These are phyloP conservation scores for Lasioglossum albipes DNA, from an alignment of 1,140 invertebrate species.

Conservation along the genomic window DNA sequence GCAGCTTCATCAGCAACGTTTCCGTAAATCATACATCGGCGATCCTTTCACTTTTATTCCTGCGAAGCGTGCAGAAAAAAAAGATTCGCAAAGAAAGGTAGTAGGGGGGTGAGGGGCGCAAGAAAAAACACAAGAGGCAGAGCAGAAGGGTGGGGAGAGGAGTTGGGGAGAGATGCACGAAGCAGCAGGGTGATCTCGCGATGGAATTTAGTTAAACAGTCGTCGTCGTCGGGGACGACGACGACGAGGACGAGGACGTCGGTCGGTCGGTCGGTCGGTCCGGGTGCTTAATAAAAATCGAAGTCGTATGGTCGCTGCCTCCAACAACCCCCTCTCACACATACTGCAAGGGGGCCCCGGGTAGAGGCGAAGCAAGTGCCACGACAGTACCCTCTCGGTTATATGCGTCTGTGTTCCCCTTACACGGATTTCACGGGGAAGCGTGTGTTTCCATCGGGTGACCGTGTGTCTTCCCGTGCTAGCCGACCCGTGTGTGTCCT, in stretches of 20 bases:
- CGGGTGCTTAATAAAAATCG: constrained; percentile 68
- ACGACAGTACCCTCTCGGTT: constrained; percentile 16
- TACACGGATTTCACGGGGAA: constrained; percentile 39
- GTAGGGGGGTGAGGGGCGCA: neutral
- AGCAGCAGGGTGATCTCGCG: constrained; percentile 59
- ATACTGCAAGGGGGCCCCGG: constrained; percentile 42
- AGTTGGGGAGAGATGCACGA: constrained; percentile 33
- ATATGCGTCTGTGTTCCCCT: constrained; percentile 42
- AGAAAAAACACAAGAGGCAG: constrained; percentile 14
- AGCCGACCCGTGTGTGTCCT: neutral
- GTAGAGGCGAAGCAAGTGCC: neutral
- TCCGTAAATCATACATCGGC: constrained; percentile 39
- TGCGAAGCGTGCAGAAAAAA: constrained; percentile 16
- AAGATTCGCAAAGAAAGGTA: constrained; percentile 22
- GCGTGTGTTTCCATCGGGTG: constrained; percentile 9
- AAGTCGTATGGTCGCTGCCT: constrained; percentile 52
- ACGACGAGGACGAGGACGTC: constrained; percentile 34
- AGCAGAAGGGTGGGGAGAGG: neutral
- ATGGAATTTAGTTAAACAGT: constrained; percentile 70
- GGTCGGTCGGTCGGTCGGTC: constrained; percentile 62
- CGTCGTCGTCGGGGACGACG: constrained; percentile 43
- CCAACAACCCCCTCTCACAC: constrained; percentile 39
- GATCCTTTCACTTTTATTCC: constrained; percentile 39
- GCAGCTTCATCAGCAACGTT: constrained; percentile 33
- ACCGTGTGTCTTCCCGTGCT: constrained; percentile 43